Conservation (phyloP, 2,888 invertebrate species). For the Pristionchus entomophagus region DNA sequence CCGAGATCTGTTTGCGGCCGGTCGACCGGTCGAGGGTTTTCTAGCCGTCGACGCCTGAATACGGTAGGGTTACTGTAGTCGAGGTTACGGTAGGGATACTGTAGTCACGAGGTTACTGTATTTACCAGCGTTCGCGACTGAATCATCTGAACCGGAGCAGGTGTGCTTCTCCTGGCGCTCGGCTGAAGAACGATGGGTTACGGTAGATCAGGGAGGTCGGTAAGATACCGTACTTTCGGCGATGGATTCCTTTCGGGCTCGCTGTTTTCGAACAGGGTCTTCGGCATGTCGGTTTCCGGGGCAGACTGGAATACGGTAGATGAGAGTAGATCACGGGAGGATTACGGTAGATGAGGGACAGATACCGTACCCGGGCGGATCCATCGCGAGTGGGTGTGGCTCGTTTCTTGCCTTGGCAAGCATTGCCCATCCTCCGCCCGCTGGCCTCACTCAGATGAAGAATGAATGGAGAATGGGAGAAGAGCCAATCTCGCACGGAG, state of each 20-base stretch:
- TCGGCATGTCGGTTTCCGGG: too few relatives aligned
- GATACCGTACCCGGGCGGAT: background rate
- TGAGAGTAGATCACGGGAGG: background rate
- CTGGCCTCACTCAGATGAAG: background rate
- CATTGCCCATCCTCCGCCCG: background rate
- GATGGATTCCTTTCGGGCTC: background rate
- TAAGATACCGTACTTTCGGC: background rate
- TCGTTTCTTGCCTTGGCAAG: background rate
- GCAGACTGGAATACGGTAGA: constrained; percentile 23
- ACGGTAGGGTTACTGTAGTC: background rate
- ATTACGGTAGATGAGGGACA: background rate
- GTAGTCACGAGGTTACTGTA: too few relatives aligned
- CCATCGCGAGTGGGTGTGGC: background rate
- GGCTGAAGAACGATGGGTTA: background rate
- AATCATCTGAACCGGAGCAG: background rate
- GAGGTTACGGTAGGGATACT: background rate
- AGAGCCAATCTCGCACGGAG: background rate
- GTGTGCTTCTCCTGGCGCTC: background rate
- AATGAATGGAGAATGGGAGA: background rate
- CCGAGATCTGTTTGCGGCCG: background rate
- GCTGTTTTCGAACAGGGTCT: background rate
- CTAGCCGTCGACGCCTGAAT: background rate
- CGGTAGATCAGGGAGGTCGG: background rate
- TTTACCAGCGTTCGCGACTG: too few relatives aligned
- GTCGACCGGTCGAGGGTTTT: background rate